Base-by-base conservation (phyloP, 2,113 vertebrate species). In the Labeo catla region DNA sequence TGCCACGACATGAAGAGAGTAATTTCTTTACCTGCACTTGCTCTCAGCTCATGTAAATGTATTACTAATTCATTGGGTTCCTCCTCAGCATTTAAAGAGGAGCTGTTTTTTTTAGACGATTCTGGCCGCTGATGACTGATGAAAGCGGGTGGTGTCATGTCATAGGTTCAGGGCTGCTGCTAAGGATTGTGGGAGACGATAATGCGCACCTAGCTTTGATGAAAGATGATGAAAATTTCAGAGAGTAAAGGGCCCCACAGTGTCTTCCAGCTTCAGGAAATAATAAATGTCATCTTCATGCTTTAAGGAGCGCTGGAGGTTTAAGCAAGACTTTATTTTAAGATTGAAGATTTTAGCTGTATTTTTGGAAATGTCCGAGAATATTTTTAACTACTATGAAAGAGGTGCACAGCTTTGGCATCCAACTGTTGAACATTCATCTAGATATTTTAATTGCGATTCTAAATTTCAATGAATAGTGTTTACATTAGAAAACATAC, bases 21-120 rank as follows among this genome's bases (percentile, higher is more conserved):
- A 88, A 92, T 93, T 91, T 89, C 65, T 90, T 89, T 91, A 90
- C 82, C 82, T 88, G 83, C 88, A 84, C 81, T 76, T 93, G 88
- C 90, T 90, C 88, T 93, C 86, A 89, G 89, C 88, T 86, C 88
- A 57, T 92, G 86, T 87, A 90, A 87, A 84, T 92, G 87, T 92
- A 93, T 95, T 91, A 94, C 89, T 92, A 88, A 93, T 92, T 91
- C 70, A 93, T 93, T 88, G 87, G 88, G 83, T 88, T 86, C 84
- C 85, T 88, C 88, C 90, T 91, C 76, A 63, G 76, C 87, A 87
- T 92, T 90, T 92, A 85, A 92, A 89, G 89, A 90, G 90, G 86
- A 90, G 90, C 89, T 92, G 85, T 76, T 23, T 93, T 93, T 90
- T 91, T 88, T 76, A 91, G 90, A 89, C 86, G 87, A 80, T 78